These are phyloP conservation scores for Hyla sarda DNA, from an alignment of 2,113 vertebrate genomes.

Conservation along the genomic window DNA sequence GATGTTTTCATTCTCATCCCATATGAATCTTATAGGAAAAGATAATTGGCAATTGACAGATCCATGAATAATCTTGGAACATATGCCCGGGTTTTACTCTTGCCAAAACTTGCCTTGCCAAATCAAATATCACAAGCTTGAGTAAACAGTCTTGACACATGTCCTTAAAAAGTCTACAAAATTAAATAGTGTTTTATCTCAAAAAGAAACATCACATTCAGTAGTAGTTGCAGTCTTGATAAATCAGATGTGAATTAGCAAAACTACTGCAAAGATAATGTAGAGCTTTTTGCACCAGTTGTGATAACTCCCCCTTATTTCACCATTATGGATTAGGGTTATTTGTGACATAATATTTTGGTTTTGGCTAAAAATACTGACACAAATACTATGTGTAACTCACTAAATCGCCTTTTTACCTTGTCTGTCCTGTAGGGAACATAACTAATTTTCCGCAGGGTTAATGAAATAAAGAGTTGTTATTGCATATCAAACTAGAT, in stretches of 20 bases:
- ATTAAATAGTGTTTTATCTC: neutral
- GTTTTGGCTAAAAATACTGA: too few species aligned
- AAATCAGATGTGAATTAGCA: neutral
- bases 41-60: neutral
- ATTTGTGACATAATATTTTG: too few species aligned
- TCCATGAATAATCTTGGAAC: neutral
- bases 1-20: neutral
- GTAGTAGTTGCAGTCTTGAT: neutral
- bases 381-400: too few species aligned
- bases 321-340: too few species aligned
- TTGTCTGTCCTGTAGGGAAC: too few species aligned
- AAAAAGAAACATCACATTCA: neutral
- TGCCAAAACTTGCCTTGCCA: neutral
- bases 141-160: slow-evolving; percentile 1
- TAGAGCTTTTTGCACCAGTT: too few species aligned
- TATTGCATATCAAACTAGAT: too few species aligned
- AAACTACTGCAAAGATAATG: neutral
- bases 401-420: too few species aligned
- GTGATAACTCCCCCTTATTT: too few species aligned
- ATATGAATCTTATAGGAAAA: neutral
- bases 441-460: too few species aligned
- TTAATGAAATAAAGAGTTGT: too few species aligned
- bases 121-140: slow-evolving; percentile 24
- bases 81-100: neutral
- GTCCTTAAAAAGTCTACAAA: neutral